Conservation (phyloP, 2,113 vertebrate genomes). For the Romanogobio albipinnatus region DNA sequence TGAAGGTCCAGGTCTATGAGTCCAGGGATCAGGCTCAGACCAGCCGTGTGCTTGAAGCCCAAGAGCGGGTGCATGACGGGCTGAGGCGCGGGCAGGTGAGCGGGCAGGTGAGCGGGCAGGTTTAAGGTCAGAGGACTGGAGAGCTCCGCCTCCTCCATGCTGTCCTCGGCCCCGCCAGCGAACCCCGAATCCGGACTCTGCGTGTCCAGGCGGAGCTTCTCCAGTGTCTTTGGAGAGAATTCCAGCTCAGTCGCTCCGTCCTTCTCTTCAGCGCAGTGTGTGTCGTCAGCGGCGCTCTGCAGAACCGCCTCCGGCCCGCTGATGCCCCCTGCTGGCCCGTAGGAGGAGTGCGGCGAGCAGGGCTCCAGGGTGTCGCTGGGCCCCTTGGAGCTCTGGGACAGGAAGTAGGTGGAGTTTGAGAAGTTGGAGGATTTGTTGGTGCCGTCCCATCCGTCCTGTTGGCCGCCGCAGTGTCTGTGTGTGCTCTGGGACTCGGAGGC, state of each 20-base stretch:
- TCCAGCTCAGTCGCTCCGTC: background rate
- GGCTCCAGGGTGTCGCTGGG: conserved; percentile 44
- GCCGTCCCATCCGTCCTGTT: background rate
- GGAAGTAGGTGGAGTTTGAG: conserved; percentile 69
- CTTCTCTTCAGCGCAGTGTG: background rate
- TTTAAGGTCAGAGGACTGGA: conserved; percentile 34
- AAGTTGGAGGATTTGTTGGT: conserved; percentile 55
- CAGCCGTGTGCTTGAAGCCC: background rate
- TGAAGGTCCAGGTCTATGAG: background rate
- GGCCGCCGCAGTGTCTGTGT: background rate
- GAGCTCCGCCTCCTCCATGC: conserved; percentile 56
- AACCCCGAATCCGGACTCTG: conserved; percentile 68
- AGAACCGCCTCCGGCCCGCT: background rate
- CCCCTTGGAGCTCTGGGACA: conserved; percentile 48
- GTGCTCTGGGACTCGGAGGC: background rate
- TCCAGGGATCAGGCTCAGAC: background rate
- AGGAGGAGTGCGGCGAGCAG: conserved; percentile 56
- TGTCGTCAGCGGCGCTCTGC: too few species aligned
- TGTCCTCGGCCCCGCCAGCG: conserved; percentile 53
- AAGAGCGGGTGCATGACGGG: background rate
- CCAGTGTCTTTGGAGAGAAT: conserved; percentile 33
- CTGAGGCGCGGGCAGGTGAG: background rate
- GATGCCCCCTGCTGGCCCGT: conserved; percentile 36
- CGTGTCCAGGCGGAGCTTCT: conserved; percentile 52
- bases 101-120: background rate